Evolutionary conservation across 1,140 invertebrate genomes (phyloP).

Genomic region (Contarinia nasturtii): DNA sequence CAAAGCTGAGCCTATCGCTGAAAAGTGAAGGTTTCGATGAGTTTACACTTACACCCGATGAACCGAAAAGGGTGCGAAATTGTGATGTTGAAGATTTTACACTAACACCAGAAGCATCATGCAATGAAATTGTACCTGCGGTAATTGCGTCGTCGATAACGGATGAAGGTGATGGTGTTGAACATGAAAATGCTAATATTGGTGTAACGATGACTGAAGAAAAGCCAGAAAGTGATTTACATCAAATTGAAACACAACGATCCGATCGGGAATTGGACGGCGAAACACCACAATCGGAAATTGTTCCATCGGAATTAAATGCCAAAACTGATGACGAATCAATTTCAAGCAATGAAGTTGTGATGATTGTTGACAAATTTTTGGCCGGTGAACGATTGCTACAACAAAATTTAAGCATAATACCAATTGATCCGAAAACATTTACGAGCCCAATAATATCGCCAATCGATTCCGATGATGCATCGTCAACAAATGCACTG

Average conservation of each 20-base stretch:
- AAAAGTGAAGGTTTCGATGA: slow-evolving; percentile 6
- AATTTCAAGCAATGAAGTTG: not conserved
- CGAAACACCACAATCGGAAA: too few relatives aligned
- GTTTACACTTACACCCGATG: slow-evolving; percentile 4
- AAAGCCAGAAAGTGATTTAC: too few relatives aligned
- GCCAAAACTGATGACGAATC: not conserved
- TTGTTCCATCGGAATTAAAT: too few relatives aligned
- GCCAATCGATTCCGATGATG: not conserved
- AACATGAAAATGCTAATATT: too few relatives aligned
- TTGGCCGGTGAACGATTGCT: slow-evolving; percentile 1
- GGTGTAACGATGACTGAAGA: too few relatives aligned
- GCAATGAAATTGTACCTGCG: not conserved
- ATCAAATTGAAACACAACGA: too few relatives aligned
- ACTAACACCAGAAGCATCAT: slow-evolving; percentile 4
- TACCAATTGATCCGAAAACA: too few relatives aligned
- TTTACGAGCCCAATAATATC: too few relatives aligned
- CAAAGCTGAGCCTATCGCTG: slow-evolving; percentile 5
- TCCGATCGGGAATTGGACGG: too few relatives aligned
- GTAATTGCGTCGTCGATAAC: too few relatives aligned
- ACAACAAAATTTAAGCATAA: not conserved
- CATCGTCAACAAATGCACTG: not conserved
- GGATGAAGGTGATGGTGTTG: too few relatives aligned
- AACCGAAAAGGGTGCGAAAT: slow-evolving; percentile 1
- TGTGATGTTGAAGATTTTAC: slow-evolving; percentile 6
- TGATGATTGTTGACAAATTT: slow-evolving; percentile 3